phyloP scores from a whole-genome alignment of 2,888 invertebrate genomes.

The Xestoiulus laeticollis region DNA sequence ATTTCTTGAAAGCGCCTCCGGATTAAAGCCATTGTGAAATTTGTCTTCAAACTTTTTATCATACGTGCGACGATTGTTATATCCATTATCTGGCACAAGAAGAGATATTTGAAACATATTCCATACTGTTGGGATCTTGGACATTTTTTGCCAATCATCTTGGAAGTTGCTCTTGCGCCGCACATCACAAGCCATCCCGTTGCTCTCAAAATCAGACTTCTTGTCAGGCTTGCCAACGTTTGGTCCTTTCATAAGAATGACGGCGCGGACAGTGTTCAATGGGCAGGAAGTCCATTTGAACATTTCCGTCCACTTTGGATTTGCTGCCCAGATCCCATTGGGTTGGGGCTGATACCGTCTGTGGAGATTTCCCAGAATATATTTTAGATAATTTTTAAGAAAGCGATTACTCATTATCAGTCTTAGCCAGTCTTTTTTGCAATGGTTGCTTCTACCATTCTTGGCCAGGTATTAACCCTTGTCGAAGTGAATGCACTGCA shows the following conservation, averaged over 20 bases:
- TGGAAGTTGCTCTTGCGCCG: background rate
- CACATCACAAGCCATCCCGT: background rate
- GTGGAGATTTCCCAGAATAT: background rate
- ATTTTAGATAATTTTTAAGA: background rate
- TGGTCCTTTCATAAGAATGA: background rate
- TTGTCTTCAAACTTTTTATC: background rate
- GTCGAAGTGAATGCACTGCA: too few relatives aligned
- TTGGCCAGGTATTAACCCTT: too few relatives aligned
- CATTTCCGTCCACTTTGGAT: conserved; percentile 6
- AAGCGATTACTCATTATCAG: background rate
- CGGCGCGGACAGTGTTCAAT: background rate
- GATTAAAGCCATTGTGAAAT: conserved; percentile 12
- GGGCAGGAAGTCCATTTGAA: conserved; percentile 23
- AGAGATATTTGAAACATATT: background rate
- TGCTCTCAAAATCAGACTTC: background rate
- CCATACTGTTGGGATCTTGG: background rate
- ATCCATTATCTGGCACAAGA: background rate
- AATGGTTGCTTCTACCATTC: too few relatives aligned
- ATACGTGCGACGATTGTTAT: background rate
- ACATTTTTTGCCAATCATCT: background rate
- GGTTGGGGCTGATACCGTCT: background rate
- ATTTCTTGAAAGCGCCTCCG: background rate
- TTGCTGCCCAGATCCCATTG: background rate
- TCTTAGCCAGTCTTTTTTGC: background rate
- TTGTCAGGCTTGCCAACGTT: background rate